Base-by-base conservation (phyloP, 2,888 invertebrate species). In the Psococerastis gibbosa region DNA sequence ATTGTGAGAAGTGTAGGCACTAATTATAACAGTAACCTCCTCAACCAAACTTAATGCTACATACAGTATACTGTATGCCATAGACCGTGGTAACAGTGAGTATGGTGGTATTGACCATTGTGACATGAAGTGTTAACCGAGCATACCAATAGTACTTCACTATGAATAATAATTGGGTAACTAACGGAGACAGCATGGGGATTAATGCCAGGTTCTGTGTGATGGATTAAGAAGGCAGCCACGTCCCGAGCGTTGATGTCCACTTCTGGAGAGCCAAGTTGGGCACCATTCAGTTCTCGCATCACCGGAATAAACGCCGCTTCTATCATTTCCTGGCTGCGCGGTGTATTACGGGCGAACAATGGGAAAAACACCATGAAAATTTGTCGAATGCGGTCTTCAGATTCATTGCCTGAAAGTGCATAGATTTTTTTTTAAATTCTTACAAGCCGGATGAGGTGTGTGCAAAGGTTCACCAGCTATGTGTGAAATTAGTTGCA, bases 301-400 rank as follows among this genome's bases (percentile, higher is more conserved):
- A 38, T 38, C 5, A 22, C 22, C 11, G 38, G 38, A 17, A 38
- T 38, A 11, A 38, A 38, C 5, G 38, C 38, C 13, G 38, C 13
- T 20, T 38, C 38, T 5, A 38, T 38, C 38, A 38, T 38, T 20
- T 38, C 38, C 38, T 38, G 38, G 22, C 38, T 38, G 9, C 38
- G 6, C n/a, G 38, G 16, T 6, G 38, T 38, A 6, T 17, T 38
- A 15, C 20, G 22, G 11, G 38, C 38, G 11, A 38, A 38, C 4
- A 38, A 13, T 3, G 38, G 38, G 38, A 38, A 38, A 20, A 38
- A 38, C 18, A 38, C 20, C 20, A 38, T 38, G 11, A 38, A 38
- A 18, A 38, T n/a, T 20, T 38, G 38, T 5, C 38, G 16, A 20
- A 38, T 38, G 5, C 17, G n/a, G 20, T 38, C 38, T 38, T 38